Percentiles rank a stretch among this genome's conserved stretches.
These are phyloP conservation scores for Dolichopus griseipennis DNA, from an alignment of 2,888 invertebrate genomes.

Conservation along the genomic window DNA sequence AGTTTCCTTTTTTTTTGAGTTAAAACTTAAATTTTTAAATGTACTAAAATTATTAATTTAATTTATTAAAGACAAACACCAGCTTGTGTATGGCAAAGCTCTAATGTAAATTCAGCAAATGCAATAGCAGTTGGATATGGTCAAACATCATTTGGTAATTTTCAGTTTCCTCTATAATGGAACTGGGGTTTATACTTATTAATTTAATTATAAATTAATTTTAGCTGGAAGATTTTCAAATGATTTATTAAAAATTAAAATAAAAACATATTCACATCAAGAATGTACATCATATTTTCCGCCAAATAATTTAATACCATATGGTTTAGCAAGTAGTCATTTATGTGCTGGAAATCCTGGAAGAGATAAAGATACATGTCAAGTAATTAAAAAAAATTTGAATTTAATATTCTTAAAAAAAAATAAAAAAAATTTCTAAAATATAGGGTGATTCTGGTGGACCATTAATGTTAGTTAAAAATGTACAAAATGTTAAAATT, in stretches of 20 bases:
- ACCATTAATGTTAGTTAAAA: not conserved
- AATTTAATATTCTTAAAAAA: not conserved
- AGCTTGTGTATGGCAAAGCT: constrained; percentile 40
- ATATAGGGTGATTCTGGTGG: constrained; percentile 10
- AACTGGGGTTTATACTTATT: no score
- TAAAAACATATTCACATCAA: constrained; percentile 33
- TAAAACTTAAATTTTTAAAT: not conserved
- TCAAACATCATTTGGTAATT: constrained; percentile 24
- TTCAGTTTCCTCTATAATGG: not conserved
- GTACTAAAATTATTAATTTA: constrained; percentile 27
- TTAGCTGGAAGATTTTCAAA: constrained; percentile 35
- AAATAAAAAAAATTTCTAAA: not conserved
- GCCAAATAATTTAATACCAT: constrained; percentile 34
- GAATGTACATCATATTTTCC: constrained; percentile 33
- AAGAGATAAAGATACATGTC: constrained; percentile 41
- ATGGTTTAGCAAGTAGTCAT: constrained; percentile 39
- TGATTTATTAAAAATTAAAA: constrained; percentile 38
- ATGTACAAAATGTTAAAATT: not conserved
- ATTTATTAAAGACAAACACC: constrained; percentile 30
- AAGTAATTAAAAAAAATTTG: constrained; percentile 25
- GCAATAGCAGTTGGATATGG: constrained; percentile 42
- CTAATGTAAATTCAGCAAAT: constrained; percentile 28
- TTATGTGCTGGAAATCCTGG: constrained; percentile 42
- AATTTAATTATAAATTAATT: constrained; percentile 11
- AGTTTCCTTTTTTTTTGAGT: no score